Evolutionary conservation across 1,140 invertebrate genomes (phyloP), one percentile per base, ranked within the genome.

Genomic region (Asbolus verrucosus): DNA sequence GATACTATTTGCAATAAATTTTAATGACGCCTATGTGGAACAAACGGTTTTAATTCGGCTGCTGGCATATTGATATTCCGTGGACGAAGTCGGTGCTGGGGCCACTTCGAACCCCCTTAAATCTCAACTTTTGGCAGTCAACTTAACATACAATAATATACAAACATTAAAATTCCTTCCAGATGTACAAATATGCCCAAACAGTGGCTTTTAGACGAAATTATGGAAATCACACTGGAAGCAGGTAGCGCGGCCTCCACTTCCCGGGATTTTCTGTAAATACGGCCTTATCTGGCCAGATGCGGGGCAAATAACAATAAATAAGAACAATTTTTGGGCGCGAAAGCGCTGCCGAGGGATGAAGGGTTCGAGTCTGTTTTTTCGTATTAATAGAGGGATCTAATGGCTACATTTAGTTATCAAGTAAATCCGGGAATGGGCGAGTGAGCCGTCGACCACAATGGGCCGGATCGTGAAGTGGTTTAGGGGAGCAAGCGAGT

Each of bases 111-210:
- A 21, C 16, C 46, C 46, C 18, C 21, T 43, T 16, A 16, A 14
- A 43, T 16, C 39, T 43, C 39, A 15, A 3, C 46, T 27, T 54
- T 46, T 46, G 16, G 15, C 21, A 54, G 46, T 54, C 11, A 27
- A 19, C 63, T 70, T 70, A 36, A 65, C 69, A 70, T 70, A 70
- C 69, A 70, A 70, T 66, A 66, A 66, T 70, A 50, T 70, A 31
- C 50, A 54, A 54, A 60, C 69, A 70, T 70, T 65, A 27, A 33
- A 31, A 70, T 70, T 70, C 69, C 30, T 39, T 46, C 50, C 69
- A 70, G 30, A 61, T 66, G 31, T 59, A 50, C 46, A 59, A 65
- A 70, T 70, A 65, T 3, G 33, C 27, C 59, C 60, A 70, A 70
- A 70, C 69, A 60, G 62, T 59, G 62, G 69, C 69, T 66, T 66